Evolutionary conservation across 2,888 invertebrate species (phyloP), one percentile per base, ranked within the genome.

Genomic region (Lingula anatina): DNA sequence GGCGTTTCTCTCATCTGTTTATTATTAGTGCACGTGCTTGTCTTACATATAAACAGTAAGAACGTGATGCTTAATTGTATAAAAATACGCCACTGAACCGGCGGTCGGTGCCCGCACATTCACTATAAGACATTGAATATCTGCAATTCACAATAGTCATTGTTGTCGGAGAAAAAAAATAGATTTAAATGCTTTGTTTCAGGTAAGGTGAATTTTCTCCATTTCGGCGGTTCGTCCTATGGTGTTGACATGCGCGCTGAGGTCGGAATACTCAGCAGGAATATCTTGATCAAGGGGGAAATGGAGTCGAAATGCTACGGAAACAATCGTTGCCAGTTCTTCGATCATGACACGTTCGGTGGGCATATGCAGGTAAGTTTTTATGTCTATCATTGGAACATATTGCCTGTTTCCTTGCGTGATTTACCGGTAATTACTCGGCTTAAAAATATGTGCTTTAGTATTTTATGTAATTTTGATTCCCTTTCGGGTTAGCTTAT

Each of bases 191-290:
- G n/a, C n/a, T 15, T 15, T 15, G 4, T 38, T 38, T 5, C 38
- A 38, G 38, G 15, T 18, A 18, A 18, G 5, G 5, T 38, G 38
- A 15, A 38, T 20, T n/a, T n/a, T n/a, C n/a, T n/a, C n/a, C n/a
- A n/a, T n/a, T n/a, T 48, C 43, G 63, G 63, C 21, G 57, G 51
- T 37, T 38, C 62, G 2, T 49, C 50, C 7, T 45, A 61, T 27
- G 55, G 57, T 7, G 61, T 66, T n/a, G 66, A 66, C 47, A 53
- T 60, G 57, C 41, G 64, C 24, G 65, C 58, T 1, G 67, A 67
- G 47, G 62, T 68, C 18, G 65, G 60, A 2, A 45, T 66, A 28
- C 43, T 66, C 21, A 52, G 60, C 12, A 51, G 66, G 20, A 63
- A 65, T 45, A 58, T 68, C 36, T 48, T 55, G 15, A 57, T 66